Base-by-base conservation (phyloP, 2,113 vertebrate genomes). In the Phalacrocorax brasilianus region DNA sequence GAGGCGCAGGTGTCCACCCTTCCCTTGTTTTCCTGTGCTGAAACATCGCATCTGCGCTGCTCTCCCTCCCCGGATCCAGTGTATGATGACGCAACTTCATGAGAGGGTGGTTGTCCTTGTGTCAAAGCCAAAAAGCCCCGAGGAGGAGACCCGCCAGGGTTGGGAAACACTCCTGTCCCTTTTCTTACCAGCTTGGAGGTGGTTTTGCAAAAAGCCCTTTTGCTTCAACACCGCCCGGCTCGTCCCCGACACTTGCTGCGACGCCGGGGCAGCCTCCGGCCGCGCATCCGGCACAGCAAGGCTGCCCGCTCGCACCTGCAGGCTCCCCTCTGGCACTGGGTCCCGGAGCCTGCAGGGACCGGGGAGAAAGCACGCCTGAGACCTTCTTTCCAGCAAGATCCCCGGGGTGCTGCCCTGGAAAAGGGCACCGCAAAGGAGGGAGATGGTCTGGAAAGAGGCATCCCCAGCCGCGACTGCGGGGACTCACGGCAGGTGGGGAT, bases 401-500 rank as follows among this genome's bases (percentile, higher is more conserved):
- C 35, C 44, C 2, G 0, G 0, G 7, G 24, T 9, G 21, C 44
- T 13, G 35, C 55, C 63, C 83, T 8, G 3, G 6, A 10, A 27
- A 33, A 8, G 47, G 26, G 40, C 28, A 8, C 12, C 3, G 0
- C 8, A 3, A 30, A 14, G 8, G 33, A 33, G 58, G 77, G 77
- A 49, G 16, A 1, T 0, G 61, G 17, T 28, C 1, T 5, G 70
- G 59, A 1, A 38, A 65, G 44, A 35, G 47, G 22, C 5, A 9
- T 1, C 19, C 30, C 10, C 4, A 26, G 35, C 8, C 2, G 1
- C 0, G 2, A 5, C 32, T 2, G 2, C 0, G 4, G 22, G 72
- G 73, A 96, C 97, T 97, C 83, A 97, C 97, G 28, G 86, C 97
- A 97, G 33, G 16, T 8, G 56, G 75, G 55, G 35, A 70, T 47